Base-by-base conservation (phyloP, 1,140 invertebrate species). In the Cotesia glomerata region DNA sequence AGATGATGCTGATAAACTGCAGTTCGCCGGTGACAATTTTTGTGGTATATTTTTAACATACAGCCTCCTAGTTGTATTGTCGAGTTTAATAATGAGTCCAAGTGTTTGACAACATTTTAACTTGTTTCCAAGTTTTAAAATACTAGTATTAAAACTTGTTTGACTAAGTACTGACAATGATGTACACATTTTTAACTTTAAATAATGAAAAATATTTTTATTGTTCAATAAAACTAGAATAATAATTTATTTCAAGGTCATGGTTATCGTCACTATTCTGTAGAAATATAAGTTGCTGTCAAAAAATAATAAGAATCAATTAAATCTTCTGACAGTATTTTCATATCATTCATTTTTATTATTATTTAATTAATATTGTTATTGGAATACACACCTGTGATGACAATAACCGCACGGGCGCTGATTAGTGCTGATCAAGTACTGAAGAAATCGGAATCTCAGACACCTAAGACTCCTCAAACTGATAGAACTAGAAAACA, bases 111-210 rank as follows among this genome's bases (percentile, higher is more conserved):
- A 49, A 39, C 65, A 54, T 34, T 16, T 67, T 1, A 67, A 32
- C 13, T 34, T 54, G 14, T 34, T 67, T 3, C 65, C 49, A 3
- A 67, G 14, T 51, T 67, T 49, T 11, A 52, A 49, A 54, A 67
- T 13, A 67, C 65, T 35, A 4, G 26, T 16, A n/a, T 49, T 52
- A 1, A 67, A 26, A 14, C 35, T 67, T 67, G 49, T 32, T 35
- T 54, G 65, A 54, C 65, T 54, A 18, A 67, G 65, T 9, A 39
- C 49, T 11, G 65, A 67, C 49, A 67, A 54, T 67, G 65, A 32
- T 52, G 49, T 67, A 36, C 49, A 67, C 65, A 67, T 67, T 67
- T 52, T 67, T 54, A 8, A 13, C 3, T 18, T 32, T 0, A 45
- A 45, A 45, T 45, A 45, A 2, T 45, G 7, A 9, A 7, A 11